A percentile compares a stretch with the other conserved stretches of the same genome.
Evolutionary conservation across 2,797 vertebrate species (phyloP).

Genomic region (Takifugu rubripes): DNA sequence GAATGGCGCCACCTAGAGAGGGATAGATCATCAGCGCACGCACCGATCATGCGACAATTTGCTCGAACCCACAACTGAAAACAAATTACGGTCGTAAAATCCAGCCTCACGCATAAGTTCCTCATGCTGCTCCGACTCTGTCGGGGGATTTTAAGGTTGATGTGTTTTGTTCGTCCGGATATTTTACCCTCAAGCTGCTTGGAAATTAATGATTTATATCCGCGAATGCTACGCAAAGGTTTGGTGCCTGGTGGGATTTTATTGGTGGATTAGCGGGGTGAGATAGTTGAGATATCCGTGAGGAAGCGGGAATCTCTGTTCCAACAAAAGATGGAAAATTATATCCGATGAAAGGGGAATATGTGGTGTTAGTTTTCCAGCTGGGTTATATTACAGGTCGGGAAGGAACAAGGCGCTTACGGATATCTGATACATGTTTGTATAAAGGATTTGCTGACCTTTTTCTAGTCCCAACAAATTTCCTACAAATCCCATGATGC

Average conservation of each 20-base stretch:
- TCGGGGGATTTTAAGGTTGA: neutral
- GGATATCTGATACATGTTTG: constrained; percentile 3
- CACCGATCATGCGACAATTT: neutral
- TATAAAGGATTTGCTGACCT: no score
- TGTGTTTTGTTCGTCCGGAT: constrained; percentile 21
- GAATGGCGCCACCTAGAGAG: no score
- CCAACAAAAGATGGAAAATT: constrained; percentile 13
- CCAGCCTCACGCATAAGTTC: constrained; percentile 10
- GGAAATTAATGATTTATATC: no score
- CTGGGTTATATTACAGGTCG: constrained; percentile 27
- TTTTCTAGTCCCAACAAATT: neutral
- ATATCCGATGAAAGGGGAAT: constrained; percentile 26
- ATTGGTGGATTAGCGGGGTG: constrained; percentile 38
- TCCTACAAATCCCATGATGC: constrained; percentile 3
- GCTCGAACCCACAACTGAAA: constrained; percentile 17
- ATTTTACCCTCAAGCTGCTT: no score
- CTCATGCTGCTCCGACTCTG: neutral
- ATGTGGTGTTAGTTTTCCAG: constrained; percentile 20
- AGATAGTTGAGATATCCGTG: constrained; percentile 38
- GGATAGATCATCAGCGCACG: neutral
- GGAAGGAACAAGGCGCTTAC: constrained; percentile 15
- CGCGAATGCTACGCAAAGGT: neutral
- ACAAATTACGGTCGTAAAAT: constrained; percentile 10
- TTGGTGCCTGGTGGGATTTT: constrained; percentile 48
- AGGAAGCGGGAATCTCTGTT: constrained; percentile 28